Percentiles rank a stretch among this genome's conserved stretches.
Conservation (phyloP, 2,888 invertebrate genomes). For the Heliconius aoede region DNA sequence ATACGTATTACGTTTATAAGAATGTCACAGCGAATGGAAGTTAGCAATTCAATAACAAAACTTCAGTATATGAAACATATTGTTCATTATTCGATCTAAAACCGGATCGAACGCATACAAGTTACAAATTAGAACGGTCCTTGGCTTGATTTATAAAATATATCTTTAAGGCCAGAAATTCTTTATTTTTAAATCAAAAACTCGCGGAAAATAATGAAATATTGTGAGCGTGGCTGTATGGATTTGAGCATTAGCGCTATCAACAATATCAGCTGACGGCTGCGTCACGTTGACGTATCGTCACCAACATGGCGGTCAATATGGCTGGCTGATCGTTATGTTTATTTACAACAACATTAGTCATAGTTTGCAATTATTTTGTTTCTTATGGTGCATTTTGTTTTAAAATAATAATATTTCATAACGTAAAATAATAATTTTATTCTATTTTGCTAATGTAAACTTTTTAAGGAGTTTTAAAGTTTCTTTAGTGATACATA, state of each 20-base stretch:
- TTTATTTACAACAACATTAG: conserved; percentile 68
- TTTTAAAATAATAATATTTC: no score
- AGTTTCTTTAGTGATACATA: no score
- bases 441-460: no score
- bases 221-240: conserved; percentile 37
- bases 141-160: conserved; percentile 12
- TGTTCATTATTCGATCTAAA: conserved; percentile 58
- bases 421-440: no score
- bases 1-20: not conserved
- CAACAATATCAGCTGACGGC: conserved; percentile 69
- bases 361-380: conserved; percentile 43
- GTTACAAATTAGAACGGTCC: conserved; percentile 32
- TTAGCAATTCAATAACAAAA: conserved; percentile 62
- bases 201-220: conserved; percentile 45
- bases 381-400: conserved; percentile 18
- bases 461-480: no score
- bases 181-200: conserved; percentile 36
- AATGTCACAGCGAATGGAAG: conserved; percentile 42
- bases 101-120: conserved; percentile 52
- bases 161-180: conserved; percentile 19
- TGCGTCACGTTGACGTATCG: conserved; percentile 70
- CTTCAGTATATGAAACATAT: conserved; percentile 56
- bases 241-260: conserved; percentile 47
- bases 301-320: conserved; percentile 71
- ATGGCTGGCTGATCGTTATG: conserved; percentile 67